Percentiles rank a stretch among this genome's conserved stretches.
Evolutionary conservation across 2,797 vertebrate genomes (phyloP).

Genomic region (Danio jaintianensis): DNA sequence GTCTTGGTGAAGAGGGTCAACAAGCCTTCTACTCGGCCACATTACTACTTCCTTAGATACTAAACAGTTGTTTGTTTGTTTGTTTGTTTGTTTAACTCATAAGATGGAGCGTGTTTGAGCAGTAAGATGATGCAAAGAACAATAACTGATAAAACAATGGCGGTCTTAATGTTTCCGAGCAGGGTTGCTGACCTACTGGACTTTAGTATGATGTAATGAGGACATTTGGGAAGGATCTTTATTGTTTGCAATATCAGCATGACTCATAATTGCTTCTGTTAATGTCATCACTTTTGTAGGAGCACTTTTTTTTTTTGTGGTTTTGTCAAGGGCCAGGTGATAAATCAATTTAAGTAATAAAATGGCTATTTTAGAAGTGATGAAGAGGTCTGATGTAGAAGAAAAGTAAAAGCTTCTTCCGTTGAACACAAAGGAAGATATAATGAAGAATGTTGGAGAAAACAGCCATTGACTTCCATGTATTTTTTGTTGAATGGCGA

Average conservation of each 20-base stretch:
- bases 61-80: slow-evolving; percentile 71
- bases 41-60: slow-evolving; percentile 76
- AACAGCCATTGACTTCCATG: too few species aligned
- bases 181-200: background rate
- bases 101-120: slow-evolving; percentile 61
- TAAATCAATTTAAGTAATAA: background rate
- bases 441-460: too few species aligned
- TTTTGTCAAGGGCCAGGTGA: background rate
- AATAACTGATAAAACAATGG: slow-evolving; percentile 26
- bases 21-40: slow-evolving; percentile 9
- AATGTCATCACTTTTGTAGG: slow-evolving; percentile 16
- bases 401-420: background rate
- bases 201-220: slow-evolving; percentile 48
- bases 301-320: background rate
- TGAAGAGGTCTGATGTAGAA: background rate
- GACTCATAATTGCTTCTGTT: slow-evolving; percentile 6
- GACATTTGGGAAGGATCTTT: slow-evolving; percentile 21
- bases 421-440: too few species aligned
- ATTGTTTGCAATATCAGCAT: slow-evolving; percentile 13
- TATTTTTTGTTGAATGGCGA: too few species aligned
- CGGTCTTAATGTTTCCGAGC: background rate
- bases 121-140: slow-evolving; percentile 21
- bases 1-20: slow-evolving; percentile 47
- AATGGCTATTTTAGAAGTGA: background rate
- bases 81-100: slow-evolving; percentile 76